Percentiles rank a stretch among this genome's conserved stretches.
Conservation (phyloP, 1,140 invertebrate genomes). For the Riptortus pedestris region DNA sequence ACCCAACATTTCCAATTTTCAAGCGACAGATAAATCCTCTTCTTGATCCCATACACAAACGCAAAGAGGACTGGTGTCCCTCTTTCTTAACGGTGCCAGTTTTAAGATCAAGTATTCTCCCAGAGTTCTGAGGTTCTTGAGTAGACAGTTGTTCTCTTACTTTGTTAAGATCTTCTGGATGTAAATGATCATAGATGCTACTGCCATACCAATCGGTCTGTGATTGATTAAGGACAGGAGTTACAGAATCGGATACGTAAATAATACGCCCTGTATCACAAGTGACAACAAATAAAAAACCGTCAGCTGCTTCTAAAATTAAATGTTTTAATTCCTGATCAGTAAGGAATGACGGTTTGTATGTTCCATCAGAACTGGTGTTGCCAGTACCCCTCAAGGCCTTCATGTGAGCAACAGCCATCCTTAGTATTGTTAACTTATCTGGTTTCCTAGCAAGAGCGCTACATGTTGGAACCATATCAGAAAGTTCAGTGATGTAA, state of each 20-base stretch:
- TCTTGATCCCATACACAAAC: slow-evolving; percentile 93
- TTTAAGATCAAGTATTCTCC: slow-evolving; percentile 92
- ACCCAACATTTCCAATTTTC: slow-evolving; percentile 80
- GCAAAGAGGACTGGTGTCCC: slow-evolving; percentile 92
- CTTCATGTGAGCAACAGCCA: slow-evolving; percentile 99
- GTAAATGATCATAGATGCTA: slow-evolving; percentile 88
- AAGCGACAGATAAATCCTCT: slow-evolving; percentile 98
- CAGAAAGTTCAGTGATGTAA: slow-evolving; percentile 98
- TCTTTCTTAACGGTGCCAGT: slow-evolving; percentile 98
- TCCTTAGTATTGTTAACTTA: slow-evolving; percentile 96
- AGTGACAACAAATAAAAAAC: slow-evolving; percentile 96
- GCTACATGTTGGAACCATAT: slow-evolving; percentile 99
- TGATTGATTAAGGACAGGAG: slow-evolving; percentile 91
- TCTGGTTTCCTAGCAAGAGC: slow-evolving; percentile 95
- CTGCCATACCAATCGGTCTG: slow-evolving; percentile 95
- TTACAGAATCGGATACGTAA: slow-evolving; percentile 97
- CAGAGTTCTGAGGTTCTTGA: slow-evolving; percentile 90
- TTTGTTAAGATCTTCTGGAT: slow-evolving; percentile 97
- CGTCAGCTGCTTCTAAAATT: slow-evolving; percentile 97
- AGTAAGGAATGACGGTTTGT: slow-evolving; percentile 96
- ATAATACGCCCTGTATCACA: slow-evolving; percentile 95
- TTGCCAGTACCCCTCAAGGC: slow-evolving; percentile 88
- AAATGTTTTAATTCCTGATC: slow-evolving; percentile 98
- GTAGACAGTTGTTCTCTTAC: slow-evolving; percentile 93
- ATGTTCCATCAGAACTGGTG: slow-evolving; percentile 83